These are phyloP conservation scores for Drosophila virilis DNA, from an alignment of 1,140 invertebrate genomes.

Conservation along the genomic window DNA sequence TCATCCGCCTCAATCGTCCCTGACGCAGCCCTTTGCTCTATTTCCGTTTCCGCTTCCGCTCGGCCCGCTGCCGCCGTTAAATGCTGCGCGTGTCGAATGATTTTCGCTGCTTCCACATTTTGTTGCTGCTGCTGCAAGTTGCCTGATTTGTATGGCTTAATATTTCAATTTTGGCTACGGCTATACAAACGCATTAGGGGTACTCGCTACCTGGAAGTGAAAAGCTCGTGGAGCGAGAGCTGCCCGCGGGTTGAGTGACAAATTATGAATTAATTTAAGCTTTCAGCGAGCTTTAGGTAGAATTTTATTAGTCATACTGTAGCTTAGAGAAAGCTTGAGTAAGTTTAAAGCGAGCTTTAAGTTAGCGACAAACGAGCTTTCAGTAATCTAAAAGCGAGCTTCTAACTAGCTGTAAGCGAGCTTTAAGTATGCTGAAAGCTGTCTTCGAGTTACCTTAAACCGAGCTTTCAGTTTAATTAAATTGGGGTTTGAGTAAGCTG, in stretches of 20 bases:
- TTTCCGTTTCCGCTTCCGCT: slow-evolving; percentile 63
- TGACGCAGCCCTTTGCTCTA: slow-evolving; percentile 62
- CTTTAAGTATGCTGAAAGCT: no score
- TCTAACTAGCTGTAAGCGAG: no score
- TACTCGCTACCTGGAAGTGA: neutral
- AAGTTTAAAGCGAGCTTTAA: no score
- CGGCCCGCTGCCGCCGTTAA: slow-evolving; percentile 47
- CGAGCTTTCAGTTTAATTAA: no score
- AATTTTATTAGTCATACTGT: no score
- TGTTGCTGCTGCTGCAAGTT: slow-evolving; percentile 17
- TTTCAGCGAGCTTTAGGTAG: neutral
- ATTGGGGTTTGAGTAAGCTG: no score
- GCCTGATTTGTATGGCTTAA: slow-evolving; percentile 77
- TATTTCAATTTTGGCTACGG: slow-evolving; percentile 66
- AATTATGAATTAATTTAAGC: no score
- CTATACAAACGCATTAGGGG: slow-evolving; percentile 26
- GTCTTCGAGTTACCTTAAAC: no score
- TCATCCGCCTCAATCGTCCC: slow-evolving; percentile 30
- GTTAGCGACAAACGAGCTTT: neutral
- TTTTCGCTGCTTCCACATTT: slow-evolving; percentile 24
- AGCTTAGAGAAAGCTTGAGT: no score
- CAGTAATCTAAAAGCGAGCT: no score
- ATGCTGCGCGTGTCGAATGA: slow-evolving; percentile 66
- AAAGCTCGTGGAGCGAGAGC: neutral
- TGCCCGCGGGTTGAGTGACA: no score